phyloP scores from a whole-genome alignment of 2,797 vertebrate species.

The Sandelia bainsii region DNA sequence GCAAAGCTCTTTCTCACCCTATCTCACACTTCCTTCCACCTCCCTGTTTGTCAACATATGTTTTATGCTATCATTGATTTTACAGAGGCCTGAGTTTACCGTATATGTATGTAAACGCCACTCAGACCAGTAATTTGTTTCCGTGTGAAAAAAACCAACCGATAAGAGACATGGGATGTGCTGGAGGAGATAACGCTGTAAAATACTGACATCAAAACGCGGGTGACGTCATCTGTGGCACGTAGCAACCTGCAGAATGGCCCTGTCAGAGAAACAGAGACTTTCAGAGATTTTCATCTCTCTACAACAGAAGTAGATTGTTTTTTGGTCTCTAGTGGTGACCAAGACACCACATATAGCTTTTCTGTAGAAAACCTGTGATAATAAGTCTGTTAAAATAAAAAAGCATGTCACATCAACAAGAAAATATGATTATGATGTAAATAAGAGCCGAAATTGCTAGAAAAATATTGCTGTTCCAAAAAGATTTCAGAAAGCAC shows the following conservation, averaged over 20 bases:
- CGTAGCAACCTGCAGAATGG: slow-evolving; percentile 38
- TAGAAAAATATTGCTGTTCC: not conserved
- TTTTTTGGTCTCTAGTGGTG: not conserved
- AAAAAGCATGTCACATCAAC: not conserved
- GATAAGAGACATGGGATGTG: slow-evolving; percentile 41
- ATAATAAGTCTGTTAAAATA: slow-evolving; percentile 2
- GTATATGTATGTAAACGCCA: slow-evolving; percentile 57
- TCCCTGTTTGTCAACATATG: slow-evolving; percentile 37
- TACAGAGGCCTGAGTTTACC: slow-evolving; percentile 12
- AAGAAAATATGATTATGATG: not conserved
- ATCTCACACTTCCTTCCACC: slow-evolving; percentile 23
- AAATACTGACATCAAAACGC: slow-evolving; percentile 58
- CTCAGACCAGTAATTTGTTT: slow-evolving; percentile 48
- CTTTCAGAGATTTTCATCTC: slow-evolving; percentile 22
- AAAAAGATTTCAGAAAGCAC: not conserved
- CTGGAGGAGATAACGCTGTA: slow-evolving; percentile 55
- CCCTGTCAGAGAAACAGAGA: slow-evolving; percentile 10
- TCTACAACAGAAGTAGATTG: not conserved
- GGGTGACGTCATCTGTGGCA: slow-evolving; percentile 57
- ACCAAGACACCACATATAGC: not conserved
- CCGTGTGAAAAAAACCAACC: slow-evolving; percentile 16
- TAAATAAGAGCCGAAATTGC: not conserved
- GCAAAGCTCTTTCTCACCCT: slow-evolving; percentile 49
- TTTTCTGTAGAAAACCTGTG: not conserved
- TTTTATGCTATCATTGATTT: slow-evolving; percentile 22